A percentile compares a stretch with the other conserved stretches of the same genome.
Conservation (phyloP, 2,797 vertebrate species). For the Coregonus sp. region DNA sequence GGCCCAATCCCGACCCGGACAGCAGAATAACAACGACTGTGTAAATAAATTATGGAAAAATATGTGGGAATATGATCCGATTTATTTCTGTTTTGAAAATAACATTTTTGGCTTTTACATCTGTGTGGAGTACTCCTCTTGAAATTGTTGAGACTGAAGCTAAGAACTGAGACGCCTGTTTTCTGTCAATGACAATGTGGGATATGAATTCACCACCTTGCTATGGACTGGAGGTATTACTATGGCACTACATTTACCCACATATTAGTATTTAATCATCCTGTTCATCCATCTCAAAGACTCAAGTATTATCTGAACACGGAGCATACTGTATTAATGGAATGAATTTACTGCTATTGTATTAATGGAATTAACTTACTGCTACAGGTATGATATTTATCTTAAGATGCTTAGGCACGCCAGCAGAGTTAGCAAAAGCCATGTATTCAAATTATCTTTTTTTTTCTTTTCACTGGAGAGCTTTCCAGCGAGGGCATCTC, state of each 20-base stretch:
- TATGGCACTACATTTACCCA: not conserved
- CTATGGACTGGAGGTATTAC: not conserved
- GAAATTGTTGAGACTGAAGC: not conserved
- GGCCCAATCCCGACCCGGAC: not conserved
- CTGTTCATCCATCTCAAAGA: slow-evolving; percentile 11
- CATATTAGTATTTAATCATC: slow-evolving; percentile 6
- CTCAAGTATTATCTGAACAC: slow-evolving; percentile 12
- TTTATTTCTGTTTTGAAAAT: not conserved
- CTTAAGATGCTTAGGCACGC: slow-evolving; percentile 1
- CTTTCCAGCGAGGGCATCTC: not conserved
- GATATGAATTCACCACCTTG: not conserved
- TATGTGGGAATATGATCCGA: not conserved
- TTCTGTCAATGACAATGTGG: not conserved
- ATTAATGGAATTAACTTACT: slow-evolving; percentile 13
- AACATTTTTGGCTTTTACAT: not conserved
- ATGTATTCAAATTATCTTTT: not conserved
- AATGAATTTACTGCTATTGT: slow-evolving; percentile 15
- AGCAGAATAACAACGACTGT: not conserved
- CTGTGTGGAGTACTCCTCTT: not conserved
- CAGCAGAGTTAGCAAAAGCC: slow-evolving; percentile 13
- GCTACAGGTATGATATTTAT: slow-evolving; percentile 11
- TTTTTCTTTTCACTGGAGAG: not conserved
- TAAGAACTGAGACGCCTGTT: not conserved
- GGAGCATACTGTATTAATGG: slow-evolving; percentile 4
- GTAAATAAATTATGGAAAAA: not conserved